These are phyloP conservation scores for Macaria notata DNA, from an alignment of 2,888 invertebrate genomes.

Conservation along the genomic window DNA sequence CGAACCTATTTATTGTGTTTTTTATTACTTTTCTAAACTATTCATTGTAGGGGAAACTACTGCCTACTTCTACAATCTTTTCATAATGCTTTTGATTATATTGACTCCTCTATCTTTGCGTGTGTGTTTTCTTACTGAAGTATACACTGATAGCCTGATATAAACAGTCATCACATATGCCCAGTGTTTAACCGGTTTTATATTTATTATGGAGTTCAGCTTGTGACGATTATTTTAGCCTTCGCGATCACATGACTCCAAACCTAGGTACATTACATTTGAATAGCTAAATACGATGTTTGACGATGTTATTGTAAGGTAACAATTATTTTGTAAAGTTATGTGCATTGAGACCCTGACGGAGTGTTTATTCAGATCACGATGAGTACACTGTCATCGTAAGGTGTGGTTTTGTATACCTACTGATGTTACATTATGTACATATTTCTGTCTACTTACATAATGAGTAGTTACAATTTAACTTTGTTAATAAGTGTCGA, in stretches of 20 bases:
- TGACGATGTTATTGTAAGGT: constrained; percentile 30
- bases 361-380: constrained; percentile 39
- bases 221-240: constrained; percentile 40
- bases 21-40: no score
- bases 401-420: constrained; percentile 3
- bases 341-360: constrained; percentile 38
- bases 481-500: no score
- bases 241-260: constrained; percentile 43
- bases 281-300: constrained; percentile 48
- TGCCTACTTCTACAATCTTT: no score
- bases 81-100: no score
- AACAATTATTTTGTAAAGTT: constrained; percentile 35
- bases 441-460: no score
- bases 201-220: constrained; percentile 39
- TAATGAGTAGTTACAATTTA: no score
- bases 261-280: constrained; percentile 36
- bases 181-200: constrained; percentile 28
- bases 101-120: no score
- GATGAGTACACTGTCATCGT: constrained; percentile 25
- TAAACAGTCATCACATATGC: no score
- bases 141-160: not conserved
- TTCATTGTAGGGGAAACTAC: no score
- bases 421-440: no score
- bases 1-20: no score
- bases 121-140: no score